phyloP scores from a whole-genome alignment of 2,888 invertebrate species.

The Trichogramma evanescens region DNA sequence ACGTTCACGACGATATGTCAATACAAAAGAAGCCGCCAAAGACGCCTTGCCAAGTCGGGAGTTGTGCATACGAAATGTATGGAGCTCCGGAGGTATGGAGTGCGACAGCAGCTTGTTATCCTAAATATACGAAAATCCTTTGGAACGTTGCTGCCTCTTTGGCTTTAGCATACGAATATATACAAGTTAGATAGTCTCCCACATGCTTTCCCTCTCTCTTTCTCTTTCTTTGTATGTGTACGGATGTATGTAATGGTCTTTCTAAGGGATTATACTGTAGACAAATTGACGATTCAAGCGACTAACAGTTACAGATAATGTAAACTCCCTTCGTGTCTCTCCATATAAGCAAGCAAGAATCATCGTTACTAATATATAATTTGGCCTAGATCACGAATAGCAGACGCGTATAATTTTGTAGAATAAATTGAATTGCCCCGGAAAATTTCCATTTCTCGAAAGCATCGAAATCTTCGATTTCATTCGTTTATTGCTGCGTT shows the following conservation, averaged over 20 bases:
- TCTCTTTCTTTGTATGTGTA: background rate
- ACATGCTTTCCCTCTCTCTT: slow-evolving; percentile 12
- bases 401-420: no score
- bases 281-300: slow-evolving; percentile 47
- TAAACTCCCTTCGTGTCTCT: slow-evolving; percentile 4
- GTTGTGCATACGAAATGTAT: slow-evolving; percentile 45
- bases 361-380: no score
- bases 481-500: no score
- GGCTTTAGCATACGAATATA: no score
- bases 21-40: slow-evolving; percentile 44
- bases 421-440: no score
- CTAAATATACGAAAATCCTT: slow-evolving; percentile 48
- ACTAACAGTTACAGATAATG: slow-evolving; percentile 19
- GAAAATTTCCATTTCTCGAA: no score
- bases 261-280: slow-evolving; percentile 43
- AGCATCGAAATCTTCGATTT: no score
- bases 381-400: no score
- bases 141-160: slow-evolving; percentile 24
- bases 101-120: slow-evolving; percentile 41
- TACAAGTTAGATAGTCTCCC: no score
- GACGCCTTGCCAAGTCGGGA: slow-evolving; percentile 16
- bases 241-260: background rate
- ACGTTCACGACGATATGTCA: slow-evolving; percentile 47
- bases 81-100: background rate
- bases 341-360: no score